phyloP scores from a whole-genome alignment of 2,797 vertebrate species.

The Pseudochirops cupreus region DNA sequence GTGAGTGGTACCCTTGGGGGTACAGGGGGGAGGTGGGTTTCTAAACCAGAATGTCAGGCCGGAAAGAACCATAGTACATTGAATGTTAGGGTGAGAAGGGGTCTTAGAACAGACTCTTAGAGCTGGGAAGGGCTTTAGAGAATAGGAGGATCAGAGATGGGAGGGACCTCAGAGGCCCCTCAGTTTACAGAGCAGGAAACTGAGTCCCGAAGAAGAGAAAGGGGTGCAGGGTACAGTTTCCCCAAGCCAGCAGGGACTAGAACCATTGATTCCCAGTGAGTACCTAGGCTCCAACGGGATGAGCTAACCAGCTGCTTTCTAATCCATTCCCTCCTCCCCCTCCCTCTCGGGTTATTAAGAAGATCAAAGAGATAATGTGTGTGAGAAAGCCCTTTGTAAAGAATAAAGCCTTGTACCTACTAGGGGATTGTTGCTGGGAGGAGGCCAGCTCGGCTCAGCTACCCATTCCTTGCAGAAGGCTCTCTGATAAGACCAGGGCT shows the following conservation, averaged over 20 bases:
- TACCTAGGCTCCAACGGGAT: neutral
- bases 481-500: neutral
- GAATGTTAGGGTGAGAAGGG: neutral
- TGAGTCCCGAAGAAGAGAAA: neutral
- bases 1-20: neutral
- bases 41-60: neutral
- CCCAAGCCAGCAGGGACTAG: neutral
- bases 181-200: neutral
- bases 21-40: neutral
- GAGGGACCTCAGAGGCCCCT: neutral
- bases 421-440: neutral
- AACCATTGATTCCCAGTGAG: neutral
- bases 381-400: constrained; percentile 2
- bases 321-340: neutral
- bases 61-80: neutral
- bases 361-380: neutral
- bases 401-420: neutral
- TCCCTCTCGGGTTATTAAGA: neutral
- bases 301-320: neutral
- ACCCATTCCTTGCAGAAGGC: neutral
- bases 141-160: neutral
- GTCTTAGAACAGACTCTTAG: neutral
- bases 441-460: neutral
- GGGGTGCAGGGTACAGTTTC: neutral
- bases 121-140: neutral